Evolutionary conservation across 2,888 invertebrate species (phyloP).

Genomic region (Eupithecia dodoneata): DNA sequence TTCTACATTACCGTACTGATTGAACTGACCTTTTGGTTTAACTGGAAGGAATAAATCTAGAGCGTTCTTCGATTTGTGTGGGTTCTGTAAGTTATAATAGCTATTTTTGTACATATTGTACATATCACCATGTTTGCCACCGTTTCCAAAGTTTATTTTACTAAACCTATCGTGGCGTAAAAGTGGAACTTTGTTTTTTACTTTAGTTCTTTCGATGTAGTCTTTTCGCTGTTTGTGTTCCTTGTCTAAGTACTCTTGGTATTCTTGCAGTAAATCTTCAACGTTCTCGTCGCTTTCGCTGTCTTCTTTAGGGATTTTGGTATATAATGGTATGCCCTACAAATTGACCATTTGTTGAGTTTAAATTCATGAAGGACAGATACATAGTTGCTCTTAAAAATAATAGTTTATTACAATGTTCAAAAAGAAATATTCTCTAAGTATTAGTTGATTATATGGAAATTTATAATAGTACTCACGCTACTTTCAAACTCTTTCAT

Average conservation of each 20-base stretch:
- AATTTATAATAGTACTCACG: slow-evolving; percentile 52
- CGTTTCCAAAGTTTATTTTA: slow-evolving; percentile 50
- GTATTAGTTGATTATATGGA: background rate
- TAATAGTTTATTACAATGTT: background rate
- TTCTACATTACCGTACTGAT: slow-evolving; percentile 51
- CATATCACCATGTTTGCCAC: slow-evolving; percentile 50
- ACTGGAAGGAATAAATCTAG: slow-evolving; percentile 64
- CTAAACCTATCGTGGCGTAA: slow-evolving; percentile 63
- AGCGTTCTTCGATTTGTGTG: slow-evolving; percentile 53
- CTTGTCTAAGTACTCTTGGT: slow-evolving; percentile 73
- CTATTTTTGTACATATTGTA: slow-evolving; percentile 48
- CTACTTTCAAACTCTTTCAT: slow-evolving; percentile 71
- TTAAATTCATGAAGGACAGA: background rate
- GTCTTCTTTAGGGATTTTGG: slow-evolving; percentile 57
- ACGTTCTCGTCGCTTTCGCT: slow-evolving; percentile 73
- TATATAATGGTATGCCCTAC: slow-evolving; percentile 61
- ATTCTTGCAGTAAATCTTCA: slow-evolving; percentile 72
- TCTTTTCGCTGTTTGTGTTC: slow-evolving; percentile 69
- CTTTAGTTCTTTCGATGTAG: slow-evolving; percentile 65
- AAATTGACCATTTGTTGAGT: slow-evolving; percentile 39
- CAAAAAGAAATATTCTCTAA: background rate
- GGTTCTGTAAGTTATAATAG: slow-evolving; percentile 51
- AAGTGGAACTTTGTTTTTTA: slow-evolving; percentile 73
- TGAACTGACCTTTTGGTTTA: slow-evolving; percentile 47
- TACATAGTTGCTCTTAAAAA: background rate